Base-by-base conservation (phyloP, 2,888 invertebrate species). In the Drosophila sordidula region DNA sequence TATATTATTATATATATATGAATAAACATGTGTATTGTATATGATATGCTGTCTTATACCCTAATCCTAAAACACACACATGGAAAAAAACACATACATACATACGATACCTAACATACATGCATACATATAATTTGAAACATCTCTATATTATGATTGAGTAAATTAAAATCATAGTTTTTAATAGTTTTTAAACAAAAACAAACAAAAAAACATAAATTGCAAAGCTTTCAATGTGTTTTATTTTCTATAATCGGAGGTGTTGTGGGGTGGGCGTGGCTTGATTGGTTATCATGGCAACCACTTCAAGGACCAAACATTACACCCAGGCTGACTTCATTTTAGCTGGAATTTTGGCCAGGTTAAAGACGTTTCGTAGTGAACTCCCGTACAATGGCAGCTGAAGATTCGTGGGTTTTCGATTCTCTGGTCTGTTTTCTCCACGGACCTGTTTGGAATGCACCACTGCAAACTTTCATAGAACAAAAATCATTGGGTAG, bases 371-470 rank as follows among this genome's bases (percentile, higher is more conserved):
- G 18, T 5, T 45, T 11, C 8, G 34, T 32, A 11, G 22, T 32
- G 14, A 41, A 14, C 22, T 49, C 38, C 57, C 54, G 4, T 11
- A 64, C 70, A 64, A 92, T 92, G 92, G 75, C 93, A 6, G 95
- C 95, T 70, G 95, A 95, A 63, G 96, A 95, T 92, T 95, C 96
- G 6, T 97, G 97, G 97, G 97, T 98, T 12, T 97, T 98, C 88
- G 98, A 98, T 93, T 97, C 97, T 0, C 93, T 98, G 65, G 95
- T 98, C 26, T 96, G 97, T 67, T 98, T 98, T 91, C 93, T 98
- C 54, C 97, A 97, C 91, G 98, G 98, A 2, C 97, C 98, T 0
- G 94, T 98, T 47, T 98, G 98, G 97, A 97, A 97, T 90, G 95
- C 97, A 12, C 98, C 98, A 0, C 93, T 98, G 55, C 94, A 97